phyloP scores from a whole-genome alignment of 2,113 vertebrate genomes.

The Ciconia boyciana region DNA sequence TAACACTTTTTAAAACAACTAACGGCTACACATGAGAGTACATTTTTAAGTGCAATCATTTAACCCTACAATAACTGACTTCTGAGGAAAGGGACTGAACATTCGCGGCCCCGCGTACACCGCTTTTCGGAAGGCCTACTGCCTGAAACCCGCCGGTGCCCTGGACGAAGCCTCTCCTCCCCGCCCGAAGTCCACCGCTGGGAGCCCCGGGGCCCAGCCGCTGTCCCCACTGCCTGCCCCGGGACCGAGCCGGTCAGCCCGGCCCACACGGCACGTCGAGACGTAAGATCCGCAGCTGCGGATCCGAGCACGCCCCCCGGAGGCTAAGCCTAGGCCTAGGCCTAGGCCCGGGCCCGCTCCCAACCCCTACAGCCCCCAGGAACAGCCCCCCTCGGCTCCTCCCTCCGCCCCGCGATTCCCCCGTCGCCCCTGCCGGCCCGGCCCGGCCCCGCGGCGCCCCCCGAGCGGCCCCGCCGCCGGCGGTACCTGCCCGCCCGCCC shows the following conservation, averaged over 20 bases:
- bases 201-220: neutral
- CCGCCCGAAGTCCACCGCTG: neutral
- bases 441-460: no score
- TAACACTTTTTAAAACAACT: neutral
- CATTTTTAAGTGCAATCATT: fast-evolving
- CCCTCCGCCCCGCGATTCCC: no score
- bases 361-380: neutral
- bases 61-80: fast-evolving
- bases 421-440: neutral
- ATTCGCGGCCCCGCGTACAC: fast-evolving
- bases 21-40: fast-evolving
- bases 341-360: neutral
- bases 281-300: neutral
- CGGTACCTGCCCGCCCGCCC: neutral
- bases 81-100: neutral
- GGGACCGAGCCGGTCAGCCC: no score
- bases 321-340: neutral
- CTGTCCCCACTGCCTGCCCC: neutral
- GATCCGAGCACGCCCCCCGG: neutral
- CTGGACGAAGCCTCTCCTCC: neutral
- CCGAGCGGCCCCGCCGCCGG: neutral
- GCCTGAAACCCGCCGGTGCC: no score
- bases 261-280: neutral
- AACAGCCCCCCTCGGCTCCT: no score
- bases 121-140: neutral